phyloP scores from a whole-genome alignment of 1,140 invertebrate genomes.

The Aphelinus atriplicis region DNA sequence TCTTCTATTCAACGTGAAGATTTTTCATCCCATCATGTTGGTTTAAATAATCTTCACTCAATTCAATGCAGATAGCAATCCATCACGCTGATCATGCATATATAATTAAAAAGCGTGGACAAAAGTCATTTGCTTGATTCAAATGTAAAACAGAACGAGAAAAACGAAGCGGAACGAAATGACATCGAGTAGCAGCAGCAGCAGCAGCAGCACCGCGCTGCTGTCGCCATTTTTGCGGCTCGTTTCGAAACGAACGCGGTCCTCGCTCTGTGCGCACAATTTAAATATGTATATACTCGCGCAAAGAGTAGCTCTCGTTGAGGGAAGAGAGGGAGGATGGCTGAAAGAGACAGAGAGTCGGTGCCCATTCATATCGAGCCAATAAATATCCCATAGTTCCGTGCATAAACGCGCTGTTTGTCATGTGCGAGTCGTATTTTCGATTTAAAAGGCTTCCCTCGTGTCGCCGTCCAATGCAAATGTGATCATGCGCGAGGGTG shows the following conservation, averaged over 20 bases:
- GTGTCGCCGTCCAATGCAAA: constrained; percentile 59
- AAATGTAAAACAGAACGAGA: background rate
- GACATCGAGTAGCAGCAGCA: too few relatives aligned
- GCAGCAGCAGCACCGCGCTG: background rate
- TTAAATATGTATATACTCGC: constrained; percentile 42
- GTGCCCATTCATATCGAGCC: constrained; percentile 55
- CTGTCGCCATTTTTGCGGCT: constrained; percentile 40
- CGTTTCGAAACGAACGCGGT: constrained; percentile 25
- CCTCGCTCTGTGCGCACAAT: background rate
- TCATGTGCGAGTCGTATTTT: constrained; percentile 62
- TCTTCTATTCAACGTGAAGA: too few relatives aligned
- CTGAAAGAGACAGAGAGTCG: background rate
- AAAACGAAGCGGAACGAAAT: background rate
- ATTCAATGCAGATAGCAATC: too few relatives aligned
- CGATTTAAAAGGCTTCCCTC: constrained; percentile 62
- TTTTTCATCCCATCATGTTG: too few relatives aligned
- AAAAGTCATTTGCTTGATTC: too few relatives aligned
- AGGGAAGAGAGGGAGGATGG: constrained; percentile 1
- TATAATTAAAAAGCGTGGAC: too few relatives aligned
- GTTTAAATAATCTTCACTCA: too few relatives aligned
- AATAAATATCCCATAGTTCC: constrained; percentile 62
- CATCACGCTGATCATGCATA: too few relatives aligned
- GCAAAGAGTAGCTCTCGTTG: constrained; percentile 3
- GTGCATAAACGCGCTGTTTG: constrained; percentile 59
- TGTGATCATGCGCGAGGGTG: constrained; percentile 47